Evolutionary conservation across 2,888 invertebrate genomes (phyloP).

Genomic region (Adelphocoris suturalis): DNA sequence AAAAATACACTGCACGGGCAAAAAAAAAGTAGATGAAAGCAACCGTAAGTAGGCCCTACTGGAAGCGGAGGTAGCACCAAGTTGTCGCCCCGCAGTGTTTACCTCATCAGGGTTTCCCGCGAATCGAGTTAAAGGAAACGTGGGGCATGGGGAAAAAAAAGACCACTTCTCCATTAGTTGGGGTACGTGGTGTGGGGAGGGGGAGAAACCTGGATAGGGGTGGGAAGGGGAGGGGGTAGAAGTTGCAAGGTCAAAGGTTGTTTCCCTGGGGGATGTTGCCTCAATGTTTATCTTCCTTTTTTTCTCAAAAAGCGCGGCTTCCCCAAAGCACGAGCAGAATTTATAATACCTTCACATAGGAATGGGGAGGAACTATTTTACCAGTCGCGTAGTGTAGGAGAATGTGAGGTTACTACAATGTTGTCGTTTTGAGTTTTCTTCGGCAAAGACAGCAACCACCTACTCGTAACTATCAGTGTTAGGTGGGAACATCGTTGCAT

Average conservation of each 20-base stretch:
- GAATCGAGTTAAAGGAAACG: conserved; percentile 26
- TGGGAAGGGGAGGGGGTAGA: not conserved
- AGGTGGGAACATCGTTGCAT: too few species aligned
- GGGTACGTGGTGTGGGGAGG: not conserved
- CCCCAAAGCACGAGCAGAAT: not conserved
- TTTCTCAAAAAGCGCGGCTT: not conserved
- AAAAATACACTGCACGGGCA: not conserved
- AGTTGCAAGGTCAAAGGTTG: conserved; percentile 1
- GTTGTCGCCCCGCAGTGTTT: conserved; percentile 19
- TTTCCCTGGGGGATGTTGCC: conserved; percentile 21
- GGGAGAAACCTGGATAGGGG: not conserved
- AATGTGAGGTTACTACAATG: too few species aligned
- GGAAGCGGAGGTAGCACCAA: not conserved
- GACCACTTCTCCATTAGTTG: conserved; percentile 31
- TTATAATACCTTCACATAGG: too few species aligned
- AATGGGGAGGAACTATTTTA: too few species aligned
- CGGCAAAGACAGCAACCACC: too few species aligned
- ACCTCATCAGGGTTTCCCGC: conserved; percentile 24
- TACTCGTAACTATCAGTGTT: too few species aligned
- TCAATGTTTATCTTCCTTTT: conserved; percentile 11
- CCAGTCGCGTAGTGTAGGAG: too few species aligned
- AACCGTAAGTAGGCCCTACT: not conserved
- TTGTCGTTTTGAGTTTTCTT: too few species aligned
- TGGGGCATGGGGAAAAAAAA: not conserved
- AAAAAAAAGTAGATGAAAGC: not conserved